Base-by-base conservation (phyloP, 2,797 vertebrate species). In the Anniella stebbinsi region DNA sequence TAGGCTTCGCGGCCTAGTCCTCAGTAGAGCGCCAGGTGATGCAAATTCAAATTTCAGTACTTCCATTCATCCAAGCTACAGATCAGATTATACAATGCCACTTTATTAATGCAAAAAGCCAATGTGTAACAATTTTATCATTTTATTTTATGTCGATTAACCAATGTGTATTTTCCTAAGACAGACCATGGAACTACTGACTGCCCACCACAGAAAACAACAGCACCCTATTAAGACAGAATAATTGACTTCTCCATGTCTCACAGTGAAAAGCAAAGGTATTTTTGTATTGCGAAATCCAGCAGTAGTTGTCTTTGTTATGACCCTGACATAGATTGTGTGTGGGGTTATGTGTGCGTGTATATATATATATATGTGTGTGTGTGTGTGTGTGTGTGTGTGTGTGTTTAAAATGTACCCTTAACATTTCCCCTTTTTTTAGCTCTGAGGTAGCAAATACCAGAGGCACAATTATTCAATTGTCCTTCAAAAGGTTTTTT, bases 401-500 rank as follows among this genome's bases (percentile, higher is more conserved):
- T 54, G 25, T 85, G 67, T 85, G 45, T 88, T 75, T 88, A 66
- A 66, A 87, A 75, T 18, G 6, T 51, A 80, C 73, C 38, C 85
- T 76, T 75, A 85, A 91, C 67, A 72, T 84, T 83, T 7, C 69
- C n/a, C 45, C 45, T 48, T 84, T 70, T 73, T 30, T 73, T 88
- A 86, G 69, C 86, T 88, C 67, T 86, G 51, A 84, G 38, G 67
- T 38, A 66, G 67, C 80, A 77, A 88, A 73, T 48, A 85, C 83
- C 48, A 84, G 36, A 88, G 87, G 66, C 67, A 72, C 70, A 72
- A 80, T 80, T 81, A 88, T 84, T 87, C 80, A 90, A 84, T 84
- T 77, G 89, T 70, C 86, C 86, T 90, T 84, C 66, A 69, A 87
- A 90, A 87, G 45, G 63, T 83, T 63, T 83, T 90, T 87, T 78